Evolutionary conservation across 2,113 vertebrate genomes (phyloP).

Genomic region (Ptychochromis oligacanthus): DNA sequence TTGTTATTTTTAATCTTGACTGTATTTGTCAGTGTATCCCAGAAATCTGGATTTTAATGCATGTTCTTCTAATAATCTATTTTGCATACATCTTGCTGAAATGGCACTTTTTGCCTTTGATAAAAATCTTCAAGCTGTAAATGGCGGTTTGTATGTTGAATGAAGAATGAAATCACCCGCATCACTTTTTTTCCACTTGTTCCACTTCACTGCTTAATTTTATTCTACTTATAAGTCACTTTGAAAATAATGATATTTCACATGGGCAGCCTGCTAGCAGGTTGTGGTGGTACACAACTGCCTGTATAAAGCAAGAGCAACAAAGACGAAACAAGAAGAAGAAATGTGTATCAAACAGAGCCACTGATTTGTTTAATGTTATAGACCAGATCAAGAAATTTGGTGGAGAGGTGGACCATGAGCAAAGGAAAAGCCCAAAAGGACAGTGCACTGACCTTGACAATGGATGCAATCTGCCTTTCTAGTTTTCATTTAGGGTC

Average conservation of each 20-base stretch:
- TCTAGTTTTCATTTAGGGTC: no score
- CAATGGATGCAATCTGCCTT: no score
- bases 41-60: background rate
- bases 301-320: background rate
- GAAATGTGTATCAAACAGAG: background rate
- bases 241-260: slow-evolving; percentile 17
- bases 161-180: background rate
- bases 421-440: no score
- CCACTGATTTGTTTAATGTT: background rate
- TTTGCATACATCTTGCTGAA: background rate
- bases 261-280: background rate
- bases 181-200: slow-evolving; percentile 12
- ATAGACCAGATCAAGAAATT: no score
- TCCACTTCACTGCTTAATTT: background rate
- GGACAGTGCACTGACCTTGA: no score
- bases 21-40: slow-evolving; percentile 9
- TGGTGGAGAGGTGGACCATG: no score
- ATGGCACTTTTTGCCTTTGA: background rate
- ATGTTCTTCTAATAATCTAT: background rate
- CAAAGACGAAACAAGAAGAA: background rate
- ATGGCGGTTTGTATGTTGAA: background rate
- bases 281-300: background rate
- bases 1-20: background rate
- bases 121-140: background rate
- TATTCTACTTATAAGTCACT: background rate